Base-by-base conservation (phyloP, 2,797 vertebrate genomes). In the Denticeps clupeoides region DNA sequence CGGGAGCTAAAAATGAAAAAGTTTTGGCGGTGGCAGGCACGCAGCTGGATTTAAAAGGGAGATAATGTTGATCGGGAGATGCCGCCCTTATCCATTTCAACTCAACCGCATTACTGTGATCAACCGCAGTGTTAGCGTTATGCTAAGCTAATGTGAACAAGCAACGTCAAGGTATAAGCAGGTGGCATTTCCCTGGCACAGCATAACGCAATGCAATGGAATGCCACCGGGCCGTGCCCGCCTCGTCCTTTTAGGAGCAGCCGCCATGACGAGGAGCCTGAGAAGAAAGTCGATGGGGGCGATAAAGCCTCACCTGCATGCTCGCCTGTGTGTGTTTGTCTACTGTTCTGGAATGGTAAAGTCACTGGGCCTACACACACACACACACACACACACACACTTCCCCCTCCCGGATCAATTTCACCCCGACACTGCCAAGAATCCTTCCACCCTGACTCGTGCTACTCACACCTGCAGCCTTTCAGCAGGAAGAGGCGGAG, bases 351-450 rank as follows among this genome's bases (percentile, higher is more conserved):
- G 31, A 6, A 32, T 32, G 12, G 32, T 7, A 15, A 2, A 29
- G 10, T 29, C 10, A 19, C 3, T 19, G 18, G 19, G 3, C 29
- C 15, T 29, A 32, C 12, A 15, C 12, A 35, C 32, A 18, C 33
- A 35, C 2, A 4, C 33, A 19, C 33, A 10, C 33, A 37, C 33
- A 19, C 33, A 37, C 33, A 37, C 33, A 37, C 33, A 37, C 33
- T 37, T 37, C 33, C 33, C 15, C 19, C 37, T 37, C 33, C 37
- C 37, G 37, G 16, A 37, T 37, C 33, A 10, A 37, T 37, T 37
- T 37, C 33, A 37, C 33, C 16, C n/a, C 37, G 33, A 37, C 16
- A 37, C 33, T 37, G 33, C 33, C 33, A 37, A 37, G n/a, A 37
- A 37, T 37, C 21, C 15, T 33, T 37, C 15, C 37, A 16, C 15